These are phyloP conservation scores for Oryzias dopingdopingensis DNA, from an alignment of 2,797 vertebrate species.

Conservation along the genomic window DNA sequence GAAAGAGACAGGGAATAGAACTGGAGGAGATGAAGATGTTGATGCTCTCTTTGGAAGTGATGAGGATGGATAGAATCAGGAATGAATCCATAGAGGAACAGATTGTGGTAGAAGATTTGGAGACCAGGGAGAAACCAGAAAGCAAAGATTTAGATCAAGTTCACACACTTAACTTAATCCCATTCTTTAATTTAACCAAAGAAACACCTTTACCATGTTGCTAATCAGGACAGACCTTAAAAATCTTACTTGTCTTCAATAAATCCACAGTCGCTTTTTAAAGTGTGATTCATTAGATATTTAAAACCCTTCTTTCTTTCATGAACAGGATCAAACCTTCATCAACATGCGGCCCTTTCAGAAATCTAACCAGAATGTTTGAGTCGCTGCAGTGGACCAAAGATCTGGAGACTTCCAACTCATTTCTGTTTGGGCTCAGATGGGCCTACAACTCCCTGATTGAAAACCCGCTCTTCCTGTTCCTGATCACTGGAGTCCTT, in stretches of 20 bases:
- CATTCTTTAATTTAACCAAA: too few species aligned
- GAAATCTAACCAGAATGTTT: conserved; percentile 76
- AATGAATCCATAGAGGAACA: too few species aligned
- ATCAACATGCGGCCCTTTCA: conserved; percentile 83
- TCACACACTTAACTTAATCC: too few species aligned
- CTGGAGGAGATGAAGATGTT: too few species aligned
- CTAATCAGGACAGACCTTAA: too few species aligned
- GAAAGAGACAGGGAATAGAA: too few species aligned
- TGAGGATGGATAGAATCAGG: too few species aligned
- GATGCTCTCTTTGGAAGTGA: too few species aligned
- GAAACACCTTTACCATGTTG: too few species aligned
- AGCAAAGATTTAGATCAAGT: too few species aligned
- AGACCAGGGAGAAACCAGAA: too few species aligned
- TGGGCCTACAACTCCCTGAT: conserved; percentile 71
- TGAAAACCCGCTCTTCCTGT: conserved; percentile 79
- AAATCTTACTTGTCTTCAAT: background rate
- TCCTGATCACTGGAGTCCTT: conserved; percentile 67
- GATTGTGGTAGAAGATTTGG: too few species aligned
- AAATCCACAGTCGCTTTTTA: background rate
- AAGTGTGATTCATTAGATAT: background rate
- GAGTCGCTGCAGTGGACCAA: conserved; percentile 72
- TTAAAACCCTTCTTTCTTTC: background rate
- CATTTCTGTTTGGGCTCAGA: conserved; percentile 71
- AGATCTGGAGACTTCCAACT: conserved; percentile 55
- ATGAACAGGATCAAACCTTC: conserved; percentile 80